Evolutionary conservation across 2,113 vertebrate species (phyloP).

Genomic region (Hippocampus abdominalis): DNA sequence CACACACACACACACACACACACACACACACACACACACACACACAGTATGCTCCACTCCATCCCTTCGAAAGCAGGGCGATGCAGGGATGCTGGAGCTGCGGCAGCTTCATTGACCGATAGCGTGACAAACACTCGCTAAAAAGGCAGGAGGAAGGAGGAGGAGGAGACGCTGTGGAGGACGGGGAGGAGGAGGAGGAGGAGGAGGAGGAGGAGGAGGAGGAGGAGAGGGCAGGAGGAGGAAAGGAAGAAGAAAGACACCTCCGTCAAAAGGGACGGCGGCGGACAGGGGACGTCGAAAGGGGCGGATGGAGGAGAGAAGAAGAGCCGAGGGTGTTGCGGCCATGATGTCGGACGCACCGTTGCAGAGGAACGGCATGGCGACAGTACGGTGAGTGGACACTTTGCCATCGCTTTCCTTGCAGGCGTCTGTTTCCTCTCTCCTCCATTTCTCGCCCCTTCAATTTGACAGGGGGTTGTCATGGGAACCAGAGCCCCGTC

Average conservation of each 20-base stretch:
- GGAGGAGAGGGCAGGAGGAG: constrained; percentile 10
- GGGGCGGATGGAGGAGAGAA: constrained; percentile 4
- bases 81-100: constrained; percentile 39
- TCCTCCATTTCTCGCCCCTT: constrained; percentile 26
- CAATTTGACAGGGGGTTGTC: constrained; percentile 66
- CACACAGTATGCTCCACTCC: constrained; percentile 31
- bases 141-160: constrained; percentile 40
- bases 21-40: constrained; percentile 12
- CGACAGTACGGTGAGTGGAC: constrained; percentile 57
- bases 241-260: constrained; percentile 11
- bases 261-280: constrained; percentile 29
- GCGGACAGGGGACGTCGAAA: constrained; percentile 24
- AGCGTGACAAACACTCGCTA: constrained; percentile 24
- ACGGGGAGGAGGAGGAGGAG: constrained; percentile 16
- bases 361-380: constrained; percentile 62
- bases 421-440: constrained; percentile 18
- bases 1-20: constrained; percentile 13
- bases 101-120: constrained; percentile 48
- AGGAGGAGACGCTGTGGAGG: constrained; percentile 22
- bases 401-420: constrained; percentile 18
- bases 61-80: constrained; percentile 36
- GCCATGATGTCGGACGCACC: constrained; percentile 64
- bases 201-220: constrained; percentile 20
- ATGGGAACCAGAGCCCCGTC: constrained; percentile 66
- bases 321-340: constrained; percentile 35